Percentiles rank a stretch among this genome's conserved stretches.
Evolutionary conservation across 2,797 vertebrate species (phyloP).

Genomic region (Centroberyx gerrardi): DNA sequence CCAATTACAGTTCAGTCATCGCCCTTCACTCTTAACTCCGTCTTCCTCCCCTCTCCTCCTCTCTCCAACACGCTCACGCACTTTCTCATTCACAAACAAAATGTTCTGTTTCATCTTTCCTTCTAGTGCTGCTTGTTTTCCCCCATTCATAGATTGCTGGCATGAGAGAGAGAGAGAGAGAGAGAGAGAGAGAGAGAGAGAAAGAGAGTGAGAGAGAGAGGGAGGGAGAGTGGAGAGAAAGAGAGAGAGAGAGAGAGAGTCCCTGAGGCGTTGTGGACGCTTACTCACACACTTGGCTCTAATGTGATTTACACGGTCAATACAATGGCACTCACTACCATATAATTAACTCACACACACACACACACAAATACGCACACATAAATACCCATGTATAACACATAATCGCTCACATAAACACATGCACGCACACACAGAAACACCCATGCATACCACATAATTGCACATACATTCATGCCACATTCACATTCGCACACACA

Average conservation of each 20-base stretch:
- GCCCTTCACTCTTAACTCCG: too few relatives aligned
- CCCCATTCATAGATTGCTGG: neutral
- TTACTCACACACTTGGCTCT: neutral
- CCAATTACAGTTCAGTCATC: too few relatives aligned
- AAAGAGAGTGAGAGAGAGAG: neutral
- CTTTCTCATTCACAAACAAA: too few relatives aligned
- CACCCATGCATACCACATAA: neutral
- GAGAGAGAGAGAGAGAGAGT: neutral
- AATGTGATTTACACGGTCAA: conserved; percentile 62
- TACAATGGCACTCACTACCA: neutral
- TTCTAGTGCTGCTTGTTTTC: too few relatives aligned
- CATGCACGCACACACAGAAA: conserved; percentile 3
- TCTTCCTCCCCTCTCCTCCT: too few relatives aligned
- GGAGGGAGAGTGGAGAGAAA: neutral
- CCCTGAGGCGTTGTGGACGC: conserved; percentile 31
- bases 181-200: neutral
- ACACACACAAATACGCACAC: neutral
- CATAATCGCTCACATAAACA: neutral
- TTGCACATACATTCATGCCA: neutral
- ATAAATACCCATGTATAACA: conserved; percentile 1
- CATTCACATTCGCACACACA: neutral
- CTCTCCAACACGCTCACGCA: too few relatives aligned
- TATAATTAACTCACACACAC: conserved; percentile 46
- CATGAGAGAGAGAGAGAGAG: neutral
- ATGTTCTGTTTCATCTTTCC: too few relatives aligned